A percentile compares a stretch with the other conserved stretches of the same genome.
Evolutionary conservation across 1,140 invertebrate genomes (phyloP).

Genomic region (Drosophila repletoides): DNA sequence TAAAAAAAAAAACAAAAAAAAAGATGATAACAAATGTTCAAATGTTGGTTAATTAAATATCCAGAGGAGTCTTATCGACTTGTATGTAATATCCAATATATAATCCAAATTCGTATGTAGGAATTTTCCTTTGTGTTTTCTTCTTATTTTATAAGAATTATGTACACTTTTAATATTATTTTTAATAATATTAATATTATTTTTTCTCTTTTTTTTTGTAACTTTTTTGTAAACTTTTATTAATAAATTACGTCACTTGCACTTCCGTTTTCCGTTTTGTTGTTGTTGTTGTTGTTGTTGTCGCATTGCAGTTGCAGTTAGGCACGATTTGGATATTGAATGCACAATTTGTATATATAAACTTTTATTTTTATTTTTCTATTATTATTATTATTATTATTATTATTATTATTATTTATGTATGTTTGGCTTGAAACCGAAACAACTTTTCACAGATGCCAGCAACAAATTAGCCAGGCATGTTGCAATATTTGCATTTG

Average conservation of each 20-base stretch:
- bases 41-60: too few species aligned
- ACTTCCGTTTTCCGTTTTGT: slow-evolving; percentile 68
- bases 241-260: slow-evolving; percentile 75
- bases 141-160: too few species aligned
- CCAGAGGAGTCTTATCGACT: too few species aligned
- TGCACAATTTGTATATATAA: slow-evolving; percentile 51
- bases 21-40: background rate
- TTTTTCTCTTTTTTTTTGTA: slow-evolving; percentile 4
- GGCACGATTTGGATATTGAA: slow-evolving; percentile 77
- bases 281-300: slow-evolving; percentile 16
- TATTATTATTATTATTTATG: slow-evolving; percentile 22
- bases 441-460: slow-evolving; percentile 61
- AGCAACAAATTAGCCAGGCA: slow-evolving; percentile 38
- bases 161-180: too few species aligned
- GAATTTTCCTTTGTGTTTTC: slow-evolving; percentile 17
- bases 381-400: slow-evolving; percentile 5
- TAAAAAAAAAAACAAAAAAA: too few species aligned
- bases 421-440: slow-evolving; percentile 57
- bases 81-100: slow-evolving; percentile 50
- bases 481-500: slow-evolving; percentile 62
- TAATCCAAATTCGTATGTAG: slow-evolving; percentile 49
- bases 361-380: slow-evolving; percentile 14
- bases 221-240: slow-evolving; percentile 44
- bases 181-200: slow-evolving; percentile 12
- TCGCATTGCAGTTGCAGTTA: slow-evolving; percentile 53